A percentile compares a stretch with the other conserved stretches of the same genome.
These are phyloP conservation scores for Leptocoma aspasia DNA, from an alignment of 2,113 vertebrate genomes.

Conservation along the genomic window DNA sequence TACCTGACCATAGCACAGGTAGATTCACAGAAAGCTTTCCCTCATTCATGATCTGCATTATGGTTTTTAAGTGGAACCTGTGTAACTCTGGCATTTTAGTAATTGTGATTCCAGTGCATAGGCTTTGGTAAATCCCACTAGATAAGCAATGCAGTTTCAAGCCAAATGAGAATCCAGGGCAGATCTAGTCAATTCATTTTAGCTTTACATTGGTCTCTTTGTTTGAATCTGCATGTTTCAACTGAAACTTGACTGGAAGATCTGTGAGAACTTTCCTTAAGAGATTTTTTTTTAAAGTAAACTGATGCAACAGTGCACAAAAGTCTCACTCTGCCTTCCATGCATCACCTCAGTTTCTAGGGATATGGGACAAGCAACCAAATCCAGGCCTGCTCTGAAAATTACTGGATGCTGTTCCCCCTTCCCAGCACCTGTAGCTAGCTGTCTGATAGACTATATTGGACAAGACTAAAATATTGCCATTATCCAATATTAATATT, in stretches of 20 bases:
- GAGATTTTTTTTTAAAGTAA: not conserved
- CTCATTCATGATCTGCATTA: not conserved
- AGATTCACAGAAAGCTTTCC: not conserved
- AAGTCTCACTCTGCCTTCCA: not conserved
- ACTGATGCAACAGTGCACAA: not conserved
- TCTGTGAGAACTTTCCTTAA: not conserved
- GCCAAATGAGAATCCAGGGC: not conserved
- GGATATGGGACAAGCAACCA: not conserved
- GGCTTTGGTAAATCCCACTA: not conserved
- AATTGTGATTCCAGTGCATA: not conserved
- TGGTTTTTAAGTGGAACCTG: not conserved
- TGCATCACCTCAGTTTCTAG: not conserved
- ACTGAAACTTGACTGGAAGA: not conserved
- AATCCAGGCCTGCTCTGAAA: not conserved
- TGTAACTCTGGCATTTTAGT: not conserved
- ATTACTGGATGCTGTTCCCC: not conserved
- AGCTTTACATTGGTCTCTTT: not conserved
- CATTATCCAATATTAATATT: not conserved
- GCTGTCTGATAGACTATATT: not conserved
- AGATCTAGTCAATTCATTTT: not conserved
- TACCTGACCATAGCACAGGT: not conserved
- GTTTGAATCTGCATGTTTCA: not conserved
- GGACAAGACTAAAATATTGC: not conserved
- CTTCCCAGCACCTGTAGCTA: not conserved
- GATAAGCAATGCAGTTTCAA: not conserved